Conservation (phyloP, 2,113 vertebrate genomes). For the Dasyurus viverrinus region DNA sequence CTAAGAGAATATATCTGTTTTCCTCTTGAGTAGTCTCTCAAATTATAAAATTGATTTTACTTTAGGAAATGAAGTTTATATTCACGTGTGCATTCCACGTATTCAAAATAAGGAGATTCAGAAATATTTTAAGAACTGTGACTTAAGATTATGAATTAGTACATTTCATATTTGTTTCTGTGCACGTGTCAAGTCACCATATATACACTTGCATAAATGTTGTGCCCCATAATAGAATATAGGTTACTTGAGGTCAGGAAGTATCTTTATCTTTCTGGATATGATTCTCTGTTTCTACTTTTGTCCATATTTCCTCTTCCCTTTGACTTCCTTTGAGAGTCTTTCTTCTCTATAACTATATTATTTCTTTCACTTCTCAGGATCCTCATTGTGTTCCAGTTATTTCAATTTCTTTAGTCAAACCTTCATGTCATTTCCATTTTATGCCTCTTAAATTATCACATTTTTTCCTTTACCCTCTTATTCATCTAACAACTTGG, state of each 20-base stretch:
- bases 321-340: background rate
- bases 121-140: background rate
- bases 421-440: background rate
- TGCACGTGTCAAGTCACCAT: background rate
- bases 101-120: background rate
- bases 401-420: background rate
- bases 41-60: background rate
- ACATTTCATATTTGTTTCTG: background rate
- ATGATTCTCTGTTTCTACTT: background rate
- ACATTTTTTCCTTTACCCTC: background rate
- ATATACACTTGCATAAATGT: background rate
- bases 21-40: background rate
- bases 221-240: background rate
- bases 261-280: background rate
- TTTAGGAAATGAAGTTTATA: background rate
- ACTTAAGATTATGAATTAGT: background rate
- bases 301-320: background rate
- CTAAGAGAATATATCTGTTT: background rate
- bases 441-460: background rate
- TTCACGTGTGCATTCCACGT: background rate
- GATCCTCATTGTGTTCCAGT: background rate
- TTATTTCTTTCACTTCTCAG: background rate
- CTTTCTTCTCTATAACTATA: background rate
- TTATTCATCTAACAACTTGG: background rate
- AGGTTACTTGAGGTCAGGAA: background rate